Evolutionary conservation across 2,888 invertebrate genomes (phyloP), one percentile per base, ranked within the genome.

Genomic region (Asteroscopus sphinx): DNA sequence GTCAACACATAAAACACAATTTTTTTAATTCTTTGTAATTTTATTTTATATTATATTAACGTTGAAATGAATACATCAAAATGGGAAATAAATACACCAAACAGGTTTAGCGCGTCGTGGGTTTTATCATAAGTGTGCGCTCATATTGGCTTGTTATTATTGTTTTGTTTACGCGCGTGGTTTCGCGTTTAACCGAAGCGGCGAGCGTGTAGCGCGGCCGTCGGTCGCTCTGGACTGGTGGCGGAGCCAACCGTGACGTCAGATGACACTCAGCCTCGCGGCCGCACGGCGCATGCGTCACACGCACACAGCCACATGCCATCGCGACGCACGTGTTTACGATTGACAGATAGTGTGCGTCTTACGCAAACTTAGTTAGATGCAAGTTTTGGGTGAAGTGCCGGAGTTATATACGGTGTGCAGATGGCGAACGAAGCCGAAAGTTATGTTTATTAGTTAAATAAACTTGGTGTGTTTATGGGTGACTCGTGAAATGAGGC

Each of bases 21-120:
- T 74, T 63, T 56, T 58, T 33, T 39, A 46, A 60, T 64, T 21
- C 6, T 21, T 21, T 21, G 21, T 21, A 48, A 56, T 72, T 64
- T 62, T 49, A 54, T 75, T 72, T 69, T 71, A 80, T 45, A 42
- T 47, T 69, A 71, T 69, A 72, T 61, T 56, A 61, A 72, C 74
- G 70, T 75, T 76, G 73, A 76, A 78, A 75, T 76, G 61, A 78
- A 74, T 77, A 76, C 76, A 76, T 76, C 77, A 77, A 76, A 76
- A 76, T 64, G 56, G 63, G 52, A 92, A 92, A 84, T 85, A 73
- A 91, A 89, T 91, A 92, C 91, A 92, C 89, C 85, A 87, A 92
- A 90, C 41, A 52, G 74, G 63, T 72, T 70, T 79, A 60, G 58
- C 60, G 56, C 68, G 73, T 71, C 65, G 71, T 76, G 77, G 74